A percentile compares a stretch with the other conserved stretches of the same genome.
These are phyloP conservation scores for Elysia crispata DNA, from an alignment of 2,888 invertebrate species.

Conservation along the genomic window DNA sequence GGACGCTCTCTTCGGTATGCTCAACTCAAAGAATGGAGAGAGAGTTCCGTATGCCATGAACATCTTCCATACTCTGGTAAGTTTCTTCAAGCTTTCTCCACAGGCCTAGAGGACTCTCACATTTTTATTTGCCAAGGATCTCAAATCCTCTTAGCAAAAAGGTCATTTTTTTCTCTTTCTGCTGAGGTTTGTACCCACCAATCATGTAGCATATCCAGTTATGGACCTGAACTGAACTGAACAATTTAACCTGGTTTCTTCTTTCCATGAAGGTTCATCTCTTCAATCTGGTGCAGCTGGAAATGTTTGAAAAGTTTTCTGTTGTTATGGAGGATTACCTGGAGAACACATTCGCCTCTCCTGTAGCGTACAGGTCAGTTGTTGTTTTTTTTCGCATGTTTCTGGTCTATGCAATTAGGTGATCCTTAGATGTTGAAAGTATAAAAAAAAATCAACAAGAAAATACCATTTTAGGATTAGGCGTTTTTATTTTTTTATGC, in stretches of 20 bases:
- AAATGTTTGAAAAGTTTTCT: slow-evolving; percentile 94
- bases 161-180: neutral
- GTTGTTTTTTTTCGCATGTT: too few species aligned
- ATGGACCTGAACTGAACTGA: too few species aligned
- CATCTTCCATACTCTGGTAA: slow-evolving; percentile 91
- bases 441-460: too few species aligned
- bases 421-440: too few species aligned
- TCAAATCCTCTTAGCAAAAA: too few species aligned
- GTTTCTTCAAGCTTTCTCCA: slow-evolving; percentile 47
- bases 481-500: too few species aligned
- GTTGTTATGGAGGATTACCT: slow-evolving; percentile 96
- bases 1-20: slow-evolving; percentile 94
- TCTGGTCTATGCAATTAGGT: too few species aligned
- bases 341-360: slow-evolving; percentile 94
- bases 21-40: slow-evolving; percentile 80
- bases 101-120: too few species aligned
- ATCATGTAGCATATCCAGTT: too few species aligned
- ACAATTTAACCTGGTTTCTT: neutral
- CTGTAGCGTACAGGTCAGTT: slow-evolving; percentile 90
- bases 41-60: slow-evolving; percentile 76
- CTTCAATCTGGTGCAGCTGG: slow-evolving; percentile 91
- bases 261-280: slow-evolving; percentile 83
- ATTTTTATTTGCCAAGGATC: neutral
- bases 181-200: too few species aligned
- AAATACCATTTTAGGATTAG: too few species aligned